Percentiles rank a stretch among this genome's conserved stretches.
phyloP scores from a whole-genome alignment of 2,888 invertebrate genomes.

The Taphrorychus bicolor region DNA sequence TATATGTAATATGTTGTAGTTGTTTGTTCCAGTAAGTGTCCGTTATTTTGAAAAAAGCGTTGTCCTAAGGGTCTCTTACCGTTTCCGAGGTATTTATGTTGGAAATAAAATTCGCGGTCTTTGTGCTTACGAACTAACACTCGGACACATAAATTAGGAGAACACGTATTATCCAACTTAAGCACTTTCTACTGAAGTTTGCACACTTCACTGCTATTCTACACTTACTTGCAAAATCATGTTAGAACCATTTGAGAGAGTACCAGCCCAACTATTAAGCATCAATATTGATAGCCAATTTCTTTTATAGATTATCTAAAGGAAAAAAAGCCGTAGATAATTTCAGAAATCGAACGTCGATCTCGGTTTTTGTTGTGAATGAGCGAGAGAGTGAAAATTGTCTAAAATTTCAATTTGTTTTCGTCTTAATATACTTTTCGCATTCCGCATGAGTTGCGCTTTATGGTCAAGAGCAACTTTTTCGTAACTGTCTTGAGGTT shows the following conservation, averaged over 20 bases:
- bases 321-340: constrained; percentile 27
- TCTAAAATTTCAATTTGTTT: constrained; percentile 26
- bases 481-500: constrained; percentile 15
- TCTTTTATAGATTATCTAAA: constrained; percentile 34
- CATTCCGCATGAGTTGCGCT: constrained; percentile 15
- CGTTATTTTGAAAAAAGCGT: too few species aligned
- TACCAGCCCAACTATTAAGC: constrained; percentile 20
- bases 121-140: too few species aligned
- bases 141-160: too few species aligned
- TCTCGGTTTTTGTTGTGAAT: constrained; percentile 27
- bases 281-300: constrained; percentile 19
- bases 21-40: too few species aligned
- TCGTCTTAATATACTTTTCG: constrained; percentile 15
- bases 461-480: constrained; percentile 24
- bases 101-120: too few species aligned
- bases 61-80: too few species aligned
- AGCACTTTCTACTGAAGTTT: not conserved
- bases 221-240: constrained; percentile 27
- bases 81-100: too few species aligned
- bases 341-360: constrained; percentile 17
- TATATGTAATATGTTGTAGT: too few species aligned
- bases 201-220: not conserved
- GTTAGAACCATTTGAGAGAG: constrained; percentile 21
- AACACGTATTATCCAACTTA: not conserved
- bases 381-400: constrained; percentile 29